Evolutionary conservation across 2,113 vertebrate species (phyloP).

Genomic region (Chaetodon auriga): DNA sequence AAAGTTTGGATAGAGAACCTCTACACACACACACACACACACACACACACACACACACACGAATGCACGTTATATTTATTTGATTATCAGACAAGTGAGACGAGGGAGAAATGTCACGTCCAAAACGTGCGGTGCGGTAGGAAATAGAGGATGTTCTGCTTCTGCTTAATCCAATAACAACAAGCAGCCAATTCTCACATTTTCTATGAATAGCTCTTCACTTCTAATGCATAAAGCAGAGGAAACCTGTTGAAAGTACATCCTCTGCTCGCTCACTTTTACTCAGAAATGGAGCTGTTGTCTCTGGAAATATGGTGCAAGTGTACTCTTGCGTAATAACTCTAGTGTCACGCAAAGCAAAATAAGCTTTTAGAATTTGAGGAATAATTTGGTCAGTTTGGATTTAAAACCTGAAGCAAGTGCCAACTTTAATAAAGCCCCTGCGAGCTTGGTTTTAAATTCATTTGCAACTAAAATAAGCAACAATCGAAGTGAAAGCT

Average conservation of each 20-base stretch:
- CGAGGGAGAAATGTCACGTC: conserved; percentile 36
- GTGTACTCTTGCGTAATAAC: not conserved
- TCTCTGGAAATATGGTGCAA: not conserved
- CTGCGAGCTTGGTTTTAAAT: not conserved
- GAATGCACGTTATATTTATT: conserved; percentile 22
- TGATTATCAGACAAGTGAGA: conserved; percentile 31
- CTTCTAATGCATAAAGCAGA: conserved; percentile 9
- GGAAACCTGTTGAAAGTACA: conserved; percentile 24
- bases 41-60: not conserved
- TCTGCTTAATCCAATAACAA: conserved; percentile 50
- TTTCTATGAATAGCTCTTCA: conserved; percentile 25
- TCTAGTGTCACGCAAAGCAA: not conserved
- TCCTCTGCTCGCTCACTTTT: not conserved
- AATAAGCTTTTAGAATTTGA: not conserved
- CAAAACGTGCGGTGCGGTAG: conserved; percentile 22
- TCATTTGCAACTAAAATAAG: not conserved
- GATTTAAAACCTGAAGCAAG: not conserved
- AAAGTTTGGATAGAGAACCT: conserved; percentile 41
- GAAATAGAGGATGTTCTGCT: conserved; percentile 47
- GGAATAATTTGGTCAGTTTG: not conserved
- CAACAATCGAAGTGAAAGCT: not conserved
- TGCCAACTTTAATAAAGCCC: not conserved
- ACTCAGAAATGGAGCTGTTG: not conserved
- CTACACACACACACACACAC: not conserved
- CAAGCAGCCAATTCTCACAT: conserved; percentile 33